Evolutionary conservation across 2,113 vertebrate species (phyloP).

Genomic region (Oreocharis arfaki): DNA sequence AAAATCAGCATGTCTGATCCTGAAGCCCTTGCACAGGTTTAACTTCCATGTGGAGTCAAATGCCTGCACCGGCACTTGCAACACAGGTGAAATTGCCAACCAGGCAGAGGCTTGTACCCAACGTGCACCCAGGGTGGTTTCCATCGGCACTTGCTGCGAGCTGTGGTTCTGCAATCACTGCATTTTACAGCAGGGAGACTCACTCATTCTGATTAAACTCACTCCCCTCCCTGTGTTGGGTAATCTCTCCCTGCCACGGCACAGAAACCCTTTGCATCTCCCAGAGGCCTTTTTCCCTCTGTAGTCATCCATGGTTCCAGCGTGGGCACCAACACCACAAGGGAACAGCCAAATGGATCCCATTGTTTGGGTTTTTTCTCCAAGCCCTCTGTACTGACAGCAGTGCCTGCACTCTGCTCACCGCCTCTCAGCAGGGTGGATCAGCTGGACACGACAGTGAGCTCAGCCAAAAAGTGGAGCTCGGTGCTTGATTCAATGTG

Average conservation of each 20-base stretch:
- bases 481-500: not conserved
- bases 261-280: not conserved
- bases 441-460: rapidly evolving
- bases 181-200: not conserved
- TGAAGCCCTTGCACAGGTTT: not conserved
- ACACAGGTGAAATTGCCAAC: not conserved
- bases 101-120: not conserved
- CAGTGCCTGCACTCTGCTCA: not conserved
- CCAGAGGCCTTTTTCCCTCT: not conserved
- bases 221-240: not conserved
- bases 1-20: not conserved
- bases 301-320: not conserved
- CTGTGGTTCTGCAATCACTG: not conserved
- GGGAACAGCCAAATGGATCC: not conserved
- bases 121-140: not conserved
- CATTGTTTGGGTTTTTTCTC: not conserved
- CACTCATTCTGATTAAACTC: not conserved
- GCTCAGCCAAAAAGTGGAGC: not conserved
- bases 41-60: not conserved
- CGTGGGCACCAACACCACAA: not conserved
- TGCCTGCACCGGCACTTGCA: not conserved
- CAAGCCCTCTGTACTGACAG: not conserved
- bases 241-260: not conserved
- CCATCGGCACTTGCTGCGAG: not conserved
- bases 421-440: not conserved